Evolutionary conservation across 2,797 vertebrate genomes (phyloP), one percentile per base, ranked within the genome.

Genomic region (Dermochelys coriacea): DNA sequence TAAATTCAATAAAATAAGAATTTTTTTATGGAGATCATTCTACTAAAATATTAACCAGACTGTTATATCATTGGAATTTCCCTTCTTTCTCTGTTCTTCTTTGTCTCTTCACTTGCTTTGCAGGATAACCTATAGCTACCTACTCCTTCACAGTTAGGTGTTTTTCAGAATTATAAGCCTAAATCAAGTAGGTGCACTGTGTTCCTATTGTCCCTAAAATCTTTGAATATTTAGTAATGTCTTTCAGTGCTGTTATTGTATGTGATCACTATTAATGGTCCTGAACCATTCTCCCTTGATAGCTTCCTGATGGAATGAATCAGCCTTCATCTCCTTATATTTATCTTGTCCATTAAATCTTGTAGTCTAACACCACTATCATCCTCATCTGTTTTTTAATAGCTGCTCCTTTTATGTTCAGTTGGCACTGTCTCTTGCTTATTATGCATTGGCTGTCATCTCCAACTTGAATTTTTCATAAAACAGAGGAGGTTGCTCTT

Each of bases 201-300:
- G 37, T 54, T 54, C 64, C 11, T 51, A 47, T 84, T 93, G 89
- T 84, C 41, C 50, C n/a, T 57, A 10, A 8, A 61, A 41, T 31
- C 50, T 88, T 92, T 86, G 78, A 64, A 49, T 85, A 90, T 31
- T 41, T 74, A 93, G 54, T 51, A 41, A 16, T 0, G 1, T 80
- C 85, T 82, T 86, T 93, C 50, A 25, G 82, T 55, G 88, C 47
- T 64, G 34, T 64, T 93, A n/a, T 54, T 57, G 21, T n/a, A 19
- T 84, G 50, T 50, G 84, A 52, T 85, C 54, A 59, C 52, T 84
- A 64, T 61, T 95, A 91, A 95, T 74, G 85, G 82, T 71, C 85
- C 92, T 90, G 95, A 96, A 91, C 93, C 41, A 64, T 88, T 88
- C 50, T 96, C 57, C 1, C 1, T 82, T 82, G 88, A 78, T 21